Conservation (phyloP, 2,113 vertebrate species). For the Naja naja region DNA sequence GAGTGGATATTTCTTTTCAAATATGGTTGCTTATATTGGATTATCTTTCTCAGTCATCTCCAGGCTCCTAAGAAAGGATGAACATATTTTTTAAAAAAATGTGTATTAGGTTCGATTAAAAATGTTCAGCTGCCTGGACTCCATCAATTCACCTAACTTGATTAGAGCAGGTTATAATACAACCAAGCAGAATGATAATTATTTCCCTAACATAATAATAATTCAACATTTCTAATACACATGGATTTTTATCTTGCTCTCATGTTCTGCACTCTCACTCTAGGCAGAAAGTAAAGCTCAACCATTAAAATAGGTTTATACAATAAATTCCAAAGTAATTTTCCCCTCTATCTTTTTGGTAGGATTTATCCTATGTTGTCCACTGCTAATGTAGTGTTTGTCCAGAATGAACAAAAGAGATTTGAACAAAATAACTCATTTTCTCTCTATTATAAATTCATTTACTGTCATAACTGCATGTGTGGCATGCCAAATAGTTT, state of each 20-base stretch:
- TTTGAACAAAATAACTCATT: not conserved
- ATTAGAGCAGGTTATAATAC: not conserved
- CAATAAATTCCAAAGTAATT: not conserved
- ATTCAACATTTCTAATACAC: not conserved
- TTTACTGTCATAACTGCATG: not conserved
- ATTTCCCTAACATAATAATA: not conserved
- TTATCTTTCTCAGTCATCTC: not conserved
- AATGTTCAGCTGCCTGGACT: not conserved
- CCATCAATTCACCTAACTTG: not conserved
- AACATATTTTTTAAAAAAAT: not conserved
- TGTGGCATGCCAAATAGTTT: not conserved
- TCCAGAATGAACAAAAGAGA: not conserved
- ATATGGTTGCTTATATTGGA: not conserved
- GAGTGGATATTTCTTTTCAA: not conserved
- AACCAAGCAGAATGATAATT: not conserved
- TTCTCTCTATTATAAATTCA: not conserved
- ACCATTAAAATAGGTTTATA: not conserved
- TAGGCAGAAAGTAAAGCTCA: not conserved
- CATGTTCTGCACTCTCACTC: not conserved
- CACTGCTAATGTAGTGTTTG: not conserved
- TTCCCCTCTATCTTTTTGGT: not conserved
- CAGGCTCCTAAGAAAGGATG: not conserved
- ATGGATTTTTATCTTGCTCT: not conserved
- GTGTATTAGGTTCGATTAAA: too few species aligned
- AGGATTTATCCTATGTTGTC: not conserved